These are phyloP conservation scores for Hypothenemus hampei DNA, from an alignment of 1,140 invertebrate species.

Conservation along the genomic window DNA sequence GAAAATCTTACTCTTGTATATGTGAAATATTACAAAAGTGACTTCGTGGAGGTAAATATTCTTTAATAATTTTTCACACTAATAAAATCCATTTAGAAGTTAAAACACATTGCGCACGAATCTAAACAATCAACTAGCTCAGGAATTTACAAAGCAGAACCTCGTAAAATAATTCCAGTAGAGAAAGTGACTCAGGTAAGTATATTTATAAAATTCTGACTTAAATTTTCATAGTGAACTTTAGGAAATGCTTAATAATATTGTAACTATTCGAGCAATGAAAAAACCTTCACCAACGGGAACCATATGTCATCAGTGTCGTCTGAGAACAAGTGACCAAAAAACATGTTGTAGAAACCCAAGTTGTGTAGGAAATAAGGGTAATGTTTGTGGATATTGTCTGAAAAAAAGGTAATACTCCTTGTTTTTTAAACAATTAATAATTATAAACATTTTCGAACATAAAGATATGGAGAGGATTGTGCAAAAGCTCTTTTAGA, in stretches of 20 bases:
- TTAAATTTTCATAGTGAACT: neutral
- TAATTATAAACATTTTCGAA: conserved; percentile 1
- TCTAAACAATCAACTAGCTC: too few relatives aligned
- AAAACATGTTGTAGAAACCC: conserved; percentile 49
- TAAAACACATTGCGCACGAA: too few relatives aligned
- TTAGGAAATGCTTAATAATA: conserved; percentile 40
- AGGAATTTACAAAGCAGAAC: too few relatives aligned
- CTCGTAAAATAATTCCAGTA: conserved; percentile 1
- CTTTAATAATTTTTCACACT: too few relatives aligned
- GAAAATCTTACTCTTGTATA: too few relatives aligned
- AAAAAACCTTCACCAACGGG: conserved; percentile 43
- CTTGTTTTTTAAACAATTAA: neutral
- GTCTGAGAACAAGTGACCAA: conserved; percentile 50
- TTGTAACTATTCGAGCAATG: conserved; percentile 33
- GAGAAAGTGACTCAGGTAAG: conserved; percentile 42
- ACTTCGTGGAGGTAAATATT: too few relatives aligned
- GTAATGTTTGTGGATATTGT: conserved; percentile 51
- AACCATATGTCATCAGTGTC: conserved; percentile 48
- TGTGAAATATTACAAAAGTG: too few relatives aligned
- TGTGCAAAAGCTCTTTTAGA: conserved; percentile 44
- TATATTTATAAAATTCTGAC: neutral
- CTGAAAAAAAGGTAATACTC: conserved; percentile 39
- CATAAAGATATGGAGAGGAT: conserved; percentile 46
- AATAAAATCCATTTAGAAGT: too few relatives aligned
- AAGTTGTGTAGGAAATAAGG: conserved; percentile 46